These are phyloP conservation scores for Dendroctonus ponderosae DNA, from an alignment of 1,140 invertebrate genomes.

Conservation along the genomic window DNA sequence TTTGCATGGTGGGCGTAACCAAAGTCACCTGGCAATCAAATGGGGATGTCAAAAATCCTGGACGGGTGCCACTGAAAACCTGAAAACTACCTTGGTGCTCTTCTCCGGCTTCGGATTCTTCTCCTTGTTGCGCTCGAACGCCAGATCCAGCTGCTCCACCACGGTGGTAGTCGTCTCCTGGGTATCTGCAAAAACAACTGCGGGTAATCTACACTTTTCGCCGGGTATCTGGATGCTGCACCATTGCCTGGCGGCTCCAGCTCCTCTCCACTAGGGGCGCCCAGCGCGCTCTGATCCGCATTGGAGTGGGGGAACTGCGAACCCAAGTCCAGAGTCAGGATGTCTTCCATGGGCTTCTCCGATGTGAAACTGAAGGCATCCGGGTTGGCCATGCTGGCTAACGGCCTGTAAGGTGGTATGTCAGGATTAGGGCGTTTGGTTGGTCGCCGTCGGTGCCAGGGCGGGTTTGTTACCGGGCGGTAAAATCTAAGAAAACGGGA, in stretches of 20 bases:
- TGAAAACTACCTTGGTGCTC: slow-evolving; percentile 18
- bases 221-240: background rate
- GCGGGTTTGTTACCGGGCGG: slow-evolving; percentile 55
- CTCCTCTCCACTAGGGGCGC: slow-evolving; percentile 4
- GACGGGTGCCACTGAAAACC: background rate
- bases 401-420: slow-evolving; percentile 57
- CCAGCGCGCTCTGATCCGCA: background rate
- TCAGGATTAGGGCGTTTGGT: slow-evolving; percentile 49
- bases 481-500: slow-evolving; percentile 46
- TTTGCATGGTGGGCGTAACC: slow-evolving; percentile 36
- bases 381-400: slow-evolving; percentile 45
- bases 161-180: no score
- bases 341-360: slow-evolving; percentile 45
- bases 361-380: slow-evolving; percentile 45
- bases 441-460: slow-evolving; percentile 58
- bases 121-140: slow-evolving; percentile 49
- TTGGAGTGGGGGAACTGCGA: slow-evolving; percentile 36
- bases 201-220: no score
- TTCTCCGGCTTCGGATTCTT: slow-evolving; percentile 38
- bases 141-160: background rate
- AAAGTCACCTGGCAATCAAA: slow-evolving; percentile 27
- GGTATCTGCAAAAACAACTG: no score
- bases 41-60: background rate
- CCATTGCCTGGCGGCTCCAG: background rate
- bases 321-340: slow-evolving; percentile 46